phyloP scores from a whole-genome alignment of 2,113 vertebrate genomes.

The Platichthys flesus region DNA sequence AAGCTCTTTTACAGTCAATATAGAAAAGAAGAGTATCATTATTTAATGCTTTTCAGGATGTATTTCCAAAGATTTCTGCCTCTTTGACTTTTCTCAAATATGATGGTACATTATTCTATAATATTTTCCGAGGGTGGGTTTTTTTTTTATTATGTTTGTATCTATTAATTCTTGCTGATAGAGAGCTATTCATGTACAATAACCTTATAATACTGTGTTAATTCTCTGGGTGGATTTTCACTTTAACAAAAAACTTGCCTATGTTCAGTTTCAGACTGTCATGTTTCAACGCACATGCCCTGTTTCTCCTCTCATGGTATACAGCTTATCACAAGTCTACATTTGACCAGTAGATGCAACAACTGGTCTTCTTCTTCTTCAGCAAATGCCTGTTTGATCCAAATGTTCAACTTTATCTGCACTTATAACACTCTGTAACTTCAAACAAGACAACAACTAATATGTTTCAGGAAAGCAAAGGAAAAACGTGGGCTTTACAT shows the following conservation, averaged over 20 bases:
- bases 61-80: not conserved
- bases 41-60: not conserved
- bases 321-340: not conserved
- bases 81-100: not conserved
- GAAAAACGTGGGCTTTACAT: slow-evolving; percentile 2
- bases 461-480: slow-evolving; percentile 10
- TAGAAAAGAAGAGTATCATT: no score
- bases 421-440: slow-evolving; percentile 11
- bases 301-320: slow-evolving; percentile 14
- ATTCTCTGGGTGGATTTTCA: slow-evolving; percentile 11
- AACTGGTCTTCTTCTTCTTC: slow-evolving; percentile 6
- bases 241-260: slow-evolving; percentile 14
- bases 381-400: not conserved
- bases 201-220: not conserved
- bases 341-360: not conserved
- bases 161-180: not conserved
- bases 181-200: slow-evolving; percentile 5
- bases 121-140: not conserved
- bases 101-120: not conserved
- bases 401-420: slow-evolving; percentile 18
- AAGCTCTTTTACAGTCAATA: not conserved
- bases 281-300: slow-evolving; percentile 14
- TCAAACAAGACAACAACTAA: not conserved
- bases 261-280: slow-evolving; percentile 26
- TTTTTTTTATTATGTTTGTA: not conserved